These are phyloP conservation scores for Triplophysa rosa DNA, from an alignment of 2,113 vertebrate species.

Conservation along the genomic window DNA sequence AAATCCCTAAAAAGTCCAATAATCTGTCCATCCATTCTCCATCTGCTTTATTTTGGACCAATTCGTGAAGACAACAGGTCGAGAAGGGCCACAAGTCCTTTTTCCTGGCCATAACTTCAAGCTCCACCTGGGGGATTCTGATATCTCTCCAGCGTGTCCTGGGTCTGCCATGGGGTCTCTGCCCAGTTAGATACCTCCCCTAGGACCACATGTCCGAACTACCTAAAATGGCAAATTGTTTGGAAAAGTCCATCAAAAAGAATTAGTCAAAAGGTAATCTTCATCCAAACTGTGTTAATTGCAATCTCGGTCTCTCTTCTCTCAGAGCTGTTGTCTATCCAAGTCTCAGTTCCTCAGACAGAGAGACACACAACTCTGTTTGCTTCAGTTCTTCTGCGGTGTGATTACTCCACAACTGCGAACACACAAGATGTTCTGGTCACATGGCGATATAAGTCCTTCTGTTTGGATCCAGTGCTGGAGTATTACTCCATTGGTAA, in stretches of 20 bases:
- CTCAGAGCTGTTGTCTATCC: conserved; percentile 78
- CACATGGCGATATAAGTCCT: conserved; percentile 93
- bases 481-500: conserved; percentile 87
- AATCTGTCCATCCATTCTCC: no score
- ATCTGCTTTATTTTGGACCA: no score
- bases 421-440: conserved; percentile 84
- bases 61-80: no score
- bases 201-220: no score
- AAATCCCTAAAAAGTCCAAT: neutral
- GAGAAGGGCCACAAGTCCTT: no score
- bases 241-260: neutral
- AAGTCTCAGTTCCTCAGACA: conserved; percentile 80
- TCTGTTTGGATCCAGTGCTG: conserved; percentile 94
- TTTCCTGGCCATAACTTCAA: no score
- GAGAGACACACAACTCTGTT: conserved; percentile 83
- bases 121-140: no score
- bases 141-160: no score
- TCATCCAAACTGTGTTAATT: neutral
- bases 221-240: neutral
- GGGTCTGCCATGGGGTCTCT: no score
- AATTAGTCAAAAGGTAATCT: neutral
- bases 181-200: no score
- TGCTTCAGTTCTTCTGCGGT: conserved; percentile 80
- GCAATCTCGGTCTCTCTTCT: neutral
- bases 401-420: conserved; percentile 90